phyloP scores from a whole-genome alignment of 2,113 vertebrate species.

The Datnioides undecimradiatus region DNA sequence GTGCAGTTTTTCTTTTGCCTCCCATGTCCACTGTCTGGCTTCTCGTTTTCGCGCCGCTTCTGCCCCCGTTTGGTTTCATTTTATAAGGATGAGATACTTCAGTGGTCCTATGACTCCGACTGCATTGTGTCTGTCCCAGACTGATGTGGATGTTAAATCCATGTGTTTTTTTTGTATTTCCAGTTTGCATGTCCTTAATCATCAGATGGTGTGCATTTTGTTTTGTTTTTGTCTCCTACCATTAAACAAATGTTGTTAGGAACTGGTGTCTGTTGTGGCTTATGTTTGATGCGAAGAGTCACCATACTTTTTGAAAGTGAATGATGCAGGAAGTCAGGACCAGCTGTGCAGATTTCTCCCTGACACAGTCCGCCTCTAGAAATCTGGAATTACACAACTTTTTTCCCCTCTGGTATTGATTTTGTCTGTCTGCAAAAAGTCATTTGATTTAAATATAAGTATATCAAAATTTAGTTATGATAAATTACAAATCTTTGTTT shows the following conservation, averaged over 20 bases:
- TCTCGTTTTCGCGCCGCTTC: slow-evolving; percentile 29
- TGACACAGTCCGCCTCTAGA: neutral
- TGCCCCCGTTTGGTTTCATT: slow-evolving; percentile 25
- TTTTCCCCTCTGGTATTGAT: neutral
- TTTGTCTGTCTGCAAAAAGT: no score
- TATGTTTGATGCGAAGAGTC: slow-evolving; percentile 11
- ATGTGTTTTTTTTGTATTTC: slow-evolving; percentile 51
- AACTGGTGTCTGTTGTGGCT: neutral
- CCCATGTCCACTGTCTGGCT: slow-evolving; percentile 3
- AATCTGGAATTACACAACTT: neutral
- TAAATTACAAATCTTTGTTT: neutral
- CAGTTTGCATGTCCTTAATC: slow-evolving; percentile 73
- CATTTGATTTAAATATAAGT: neutral
- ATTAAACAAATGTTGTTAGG: slow-evolving; percentile 73
- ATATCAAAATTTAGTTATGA: neutral
- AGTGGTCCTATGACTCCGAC: slow-evolving; percentile 28
- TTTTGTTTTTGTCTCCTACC: slow-evolving; percentile 53
- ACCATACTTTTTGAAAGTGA: neutral
- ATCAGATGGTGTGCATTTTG: slow-evolving; percentile 59
- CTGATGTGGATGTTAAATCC: slow-evolving; percentile 33
- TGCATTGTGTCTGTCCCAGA: slow-evolving; percentile 34
- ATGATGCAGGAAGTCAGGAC: neutral
- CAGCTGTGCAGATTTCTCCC: neutral
- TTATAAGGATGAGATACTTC: slow-evolving; percentile 43
- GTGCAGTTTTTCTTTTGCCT: slow-evolving; percentile 25